phyloP scores from a whole-genome alignment of 1,140 invertebrate species.

The Metaphire vulgaris region DNA sequence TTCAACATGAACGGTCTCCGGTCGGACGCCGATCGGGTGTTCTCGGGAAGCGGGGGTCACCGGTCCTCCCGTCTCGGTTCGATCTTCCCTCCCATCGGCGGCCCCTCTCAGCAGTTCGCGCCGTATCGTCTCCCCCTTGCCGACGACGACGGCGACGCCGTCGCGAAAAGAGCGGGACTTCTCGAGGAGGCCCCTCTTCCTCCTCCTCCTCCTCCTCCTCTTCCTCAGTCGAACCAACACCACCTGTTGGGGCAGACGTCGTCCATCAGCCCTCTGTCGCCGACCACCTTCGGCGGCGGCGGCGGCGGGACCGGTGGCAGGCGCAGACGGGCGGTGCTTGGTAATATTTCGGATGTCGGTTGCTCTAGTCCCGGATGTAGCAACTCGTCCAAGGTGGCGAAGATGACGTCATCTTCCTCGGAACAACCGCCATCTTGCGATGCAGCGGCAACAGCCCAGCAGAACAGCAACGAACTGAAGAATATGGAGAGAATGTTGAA shows the following conservation, averaged over 20 bases:
- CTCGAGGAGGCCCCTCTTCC: neutral
- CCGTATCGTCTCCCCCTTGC: neutral
- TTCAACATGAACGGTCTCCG: neutral
- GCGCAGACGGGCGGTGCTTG: neutral
- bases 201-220: no score
- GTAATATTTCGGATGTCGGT: neutral
- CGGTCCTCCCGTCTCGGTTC: neutral
- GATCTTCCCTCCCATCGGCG: neutral
- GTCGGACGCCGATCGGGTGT: neutral
- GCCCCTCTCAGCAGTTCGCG: neutral
- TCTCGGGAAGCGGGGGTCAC: neutral
- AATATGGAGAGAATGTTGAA: constrained; percentile 22
- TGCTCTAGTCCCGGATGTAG: neutral
- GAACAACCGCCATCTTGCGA: neutral
- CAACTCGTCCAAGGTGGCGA: neutral
- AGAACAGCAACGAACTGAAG: constrained; percentile 13
- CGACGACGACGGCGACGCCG: no score
- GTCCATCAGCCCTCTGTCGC: neutral
- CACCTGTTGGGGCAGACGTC: neutral
- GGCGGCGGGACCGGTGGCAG: neutral
- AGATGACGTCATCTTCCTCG: neutral
- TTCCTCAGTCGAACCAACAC: no score
- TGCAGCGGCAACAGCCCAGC: neutral
- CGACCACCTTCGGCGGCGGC: no score
- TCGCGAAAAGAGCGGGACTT: neutral